These are phyloP conservation scores for Clarias gariepinus DNA, from an alignment of 2,113 vertebrate genomes.

Conservation along the genomic window DNA sequence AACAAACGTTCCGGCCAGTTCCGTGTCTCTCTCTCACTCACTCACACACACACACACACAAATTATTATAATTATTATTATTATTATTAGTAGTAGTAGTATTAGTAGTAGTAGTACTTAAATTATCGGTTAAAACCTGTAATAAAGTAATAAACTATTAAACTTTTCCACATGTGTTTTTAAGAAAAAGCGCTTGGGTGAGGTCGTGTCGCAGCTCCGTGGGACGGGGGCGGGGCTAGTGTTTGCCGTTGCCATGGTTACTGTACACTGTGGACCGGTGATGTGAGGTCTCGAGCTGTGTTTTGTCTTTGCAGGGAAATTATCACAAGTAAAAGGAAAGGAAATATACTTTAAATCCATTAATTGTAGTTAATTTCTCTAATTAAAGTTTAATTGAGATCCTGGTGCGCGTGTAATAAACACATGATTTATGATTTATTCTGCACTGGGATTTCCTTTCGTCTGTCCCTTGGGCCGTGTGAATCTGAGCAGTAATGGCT, in stretches of 20 bases:
- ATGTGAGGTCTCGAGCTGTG: neutral
- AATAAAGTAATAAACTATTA: neutral
- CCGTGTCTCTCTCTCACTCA: neutral
- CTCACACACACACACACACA: too few relatives aligned
- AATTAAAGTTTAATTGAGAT: neutral
- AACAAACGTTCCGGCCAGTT: conserved; percentile 1
- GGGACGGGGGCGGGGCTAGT: neutral
- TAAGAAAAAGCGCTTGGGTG: neutral
- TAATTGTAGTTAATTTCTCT: neutral
- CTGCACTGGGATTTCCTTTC: neutral
- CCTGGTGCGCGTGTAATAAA: neutral
- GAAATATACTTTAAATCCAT: neutral
- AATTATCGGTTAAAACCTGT: too few relatives aligned
- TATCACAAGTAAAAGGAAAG: neutral
- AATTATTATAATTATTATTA: too few relatives aligned
- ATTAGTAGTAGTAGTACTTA: too few relatives aligned
- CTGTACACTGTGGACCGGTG: conserved; percentile 3
- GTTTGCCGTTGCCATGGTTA: conserved; percentile 46
- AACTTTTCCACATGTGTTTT: neutral
- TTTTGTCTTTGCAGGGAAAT: too few relatives aligned
- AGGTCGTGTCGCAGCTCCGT: neutral
- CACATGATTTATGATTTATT: neutral
- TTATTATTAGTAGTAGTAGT: too few relatives aligned
- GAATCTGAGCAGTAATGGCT: conserved; percentile 57
- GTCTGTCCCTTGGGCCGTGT: neutral